phyloP scores from a whole-genome alignment of 1,140 invertebrate species.

The Drosophila mayri region DNA sequence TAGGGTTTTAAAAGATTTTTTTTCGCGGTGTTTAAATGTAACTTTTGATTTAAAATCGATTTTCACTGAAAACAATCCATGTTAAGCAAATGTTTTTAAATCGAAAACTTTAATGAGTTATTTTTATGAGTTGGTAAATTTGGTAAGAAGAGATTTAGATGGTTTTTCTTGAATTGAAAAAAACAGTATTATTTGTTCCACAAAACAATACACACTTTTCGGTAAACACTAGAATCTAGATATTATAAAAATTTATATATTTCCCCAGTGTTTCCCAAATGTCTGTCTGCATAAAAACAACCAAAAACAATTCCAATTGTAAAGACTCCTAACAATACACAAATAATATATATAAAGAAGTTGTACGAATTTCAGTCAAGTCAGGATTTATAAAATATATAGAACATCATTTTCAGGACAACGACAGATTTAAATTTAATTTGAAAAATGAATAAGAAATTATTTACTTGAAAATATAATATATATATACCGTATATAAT shows the following conservation, averaged over 20 bases:
- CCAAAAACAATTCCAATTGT: background rate
- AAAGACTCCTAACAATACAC: background rate
- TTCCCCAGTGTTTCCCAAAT: background rate
- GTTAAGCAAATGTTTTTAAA: background rate
- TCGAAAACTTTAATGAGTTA: background rate
- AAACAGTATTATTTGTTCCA: background rate
- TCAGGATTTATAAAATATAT: slow-evolving; percentile 16
- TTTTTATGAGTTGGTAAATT: background rate
- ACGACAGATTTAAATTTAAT: slow-evolving; percentile 12
- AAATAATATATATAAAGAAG: background rate
- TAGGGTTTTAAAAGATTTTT: background rate
- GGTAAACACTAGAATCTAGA: background rate
- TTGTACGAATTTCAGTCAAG: slow-evolving; percentile 2
- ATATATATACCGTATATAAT: slow-evolving; percentile 9
- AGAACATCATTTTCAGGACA: slow-evolving; percentile 2
- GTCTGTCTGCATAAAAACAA: slow-evolving; percentile 1
- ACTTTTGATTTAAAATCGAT: background rate
- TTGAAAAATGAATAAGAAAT: slow-evolving; percentile 23
- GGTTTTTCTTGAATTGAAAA: background rate
- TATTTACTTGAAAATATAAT: background rate
- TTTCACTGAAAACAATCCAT: background rate
- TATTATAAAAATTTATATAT: background rate
- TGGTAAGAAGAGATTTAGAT: background rate
- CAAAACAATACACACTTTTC: background rate
- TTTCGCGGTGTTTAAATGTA: background rate